phyloP scores from a whole-genome alignment of 2,113 vertebrate species.

The Pycnonotus jocosus region DNA sequence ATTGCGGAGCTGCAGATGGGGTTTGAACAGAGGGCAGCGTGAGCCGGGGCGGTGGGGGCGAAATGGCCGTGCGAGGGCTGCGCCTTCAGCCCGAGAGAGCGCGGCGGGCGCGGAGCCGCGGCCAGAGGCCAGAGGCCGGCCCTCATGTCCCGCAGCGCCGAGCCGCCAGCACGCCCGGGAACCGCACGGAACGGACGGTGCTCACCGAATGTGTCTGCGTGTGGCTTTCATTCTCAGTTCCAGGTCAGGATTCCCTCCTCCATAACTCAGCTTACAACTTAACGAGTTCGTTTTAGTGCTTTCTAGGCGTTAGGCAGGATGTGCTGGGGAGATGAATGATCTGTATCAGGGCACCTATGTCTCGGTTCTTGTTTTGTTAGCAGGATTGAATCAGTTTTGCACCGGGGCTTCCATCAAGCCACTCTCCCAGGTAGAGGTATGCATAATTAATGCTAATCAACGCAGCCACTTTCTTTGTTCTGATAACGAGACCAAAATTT shows the following conservation, averaged over 20 bases:
- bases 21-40: background rate
- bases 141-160: background rate
- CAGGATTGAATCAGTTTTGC: slow-evolving; percentile 75
- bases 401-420: slow-evolving; percentile 71
- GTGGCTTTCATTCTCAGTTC: background rate
- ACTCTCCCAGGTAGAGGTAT: slow-evolving; percentile 74
- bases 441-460: slow-evolving; percentile 72
- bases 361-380: slow-evolving; percentile 75
- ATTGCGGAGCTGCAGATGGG: background rate
- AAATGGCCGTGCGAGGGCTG: background rate
- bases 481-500: slow-evolving; percentile 36
- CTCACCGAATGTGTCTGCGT: background rate
- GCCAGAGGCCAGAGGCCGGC: rapidly evolving
- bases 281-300: background rate
- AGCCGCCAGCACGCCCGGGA: rapidly evolving
- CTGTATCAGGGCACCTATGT: slow-evolving; percentile 53
- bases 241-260: background rate
- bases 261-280: background rate
- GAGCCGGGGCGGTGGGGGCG: background rate
- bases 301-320: background rate
- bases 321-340: slow-evolving; percentile 40
- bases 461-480: slow-evolving; percentile 67
- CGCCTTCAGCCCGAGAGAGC: background rate
- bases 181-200: rapidly evolving
- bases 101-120: background rate